These are phyloP conservation scores for Cactoblastis cactorum DNA, from an alignment of 2,888 invertebrate species.

Conservation along the genomic window DNA sequence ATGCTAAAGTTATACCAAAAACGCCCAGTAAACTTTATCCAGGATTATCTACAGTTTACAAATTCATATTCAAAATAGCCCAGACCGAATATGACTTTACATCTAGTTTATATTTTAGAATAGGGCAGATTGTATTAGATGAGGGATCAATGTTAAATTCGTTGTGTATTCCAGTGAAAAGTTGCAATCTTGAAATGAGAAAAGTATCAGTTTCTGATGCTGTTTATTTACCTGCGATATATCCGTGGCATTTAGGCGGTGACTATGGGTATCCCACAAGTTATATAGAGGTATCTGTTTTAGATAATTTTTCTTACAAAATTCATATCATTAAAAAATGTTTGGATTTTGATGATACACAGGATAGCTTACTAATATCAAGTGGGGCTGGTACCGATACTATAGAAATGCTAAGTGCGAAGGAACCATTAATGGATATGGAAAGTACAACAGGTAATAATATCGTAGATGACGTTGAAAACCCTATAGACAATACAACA, in stretches of 20 bases:
- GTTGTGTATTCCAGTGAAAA: slow-evolving; percentile 46
- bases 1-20: slow-evolving; percentile 38
- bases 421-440: slow-evolving; percentile 25
- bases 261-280: slow-evolving; percentile 40
- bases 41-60: slow-evolving; percentile 44
- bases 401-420: slow-evolving; percentile 18
- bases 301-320: slow-evolving; percentile 40
- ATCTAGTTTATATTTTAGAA: slow-evolving; percentile 46
- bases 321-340: slow-evolving; percentile 44
- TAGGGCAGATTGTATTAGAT: slow-evolving; percentile 34
- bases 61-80: slow-evolving; percentile 41
- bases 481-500: slow-evolving; percentile 26
- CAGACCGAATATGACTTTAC: slow-evolving; percentile 35
- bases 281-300: slow-evolving; percentile 33
- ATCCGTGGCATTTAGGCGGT: slow-evolving; percentile 51
- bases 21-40: slow-evolving; percentile 47
- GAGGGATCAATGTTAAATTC: slow-evolving; percentile 32
- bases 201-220: slow-evolving; percentile 37
- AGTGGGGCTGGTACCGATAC: slow-evolving; percentile 31
- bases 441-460: slow-evolving; percentile 25
- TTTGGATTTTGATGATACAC: slow-evolving; percentile 30
- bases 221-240: slow-evolving; percentile 46
- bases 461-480: slow-evolving; percentile 22
- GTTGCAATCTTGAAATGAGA: slow-evolving; percentile 28
- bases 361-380: slow-evolving; percentile 28